Base-by-base conservation (phyloP, 2,113 vertebrate genomes). In the Oncorhynchus kisutch region DNA sequence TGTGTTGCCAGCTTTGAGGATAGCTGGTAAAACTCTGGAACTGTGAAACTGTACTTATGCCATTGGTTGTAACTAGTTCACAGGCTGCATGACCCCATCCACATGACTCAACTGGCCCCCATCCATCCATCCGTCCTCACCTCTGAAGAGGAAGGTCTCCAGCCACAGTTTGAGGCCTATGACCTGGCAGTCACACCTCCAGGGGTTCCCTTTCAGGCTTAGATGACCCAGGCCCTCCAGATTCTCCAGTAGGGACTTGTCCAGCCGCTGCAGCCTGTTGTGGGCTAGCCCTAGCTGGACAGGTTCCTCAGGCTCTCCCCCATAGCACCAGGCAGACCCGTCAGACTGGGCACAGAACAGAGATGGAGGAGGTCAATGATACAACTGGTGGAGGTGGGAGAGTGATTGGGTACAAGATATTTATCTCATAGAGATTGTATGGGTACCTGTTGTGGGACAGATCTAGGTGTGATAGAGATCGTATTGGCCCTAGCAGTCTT, bases 151-250 rank as follows among this genome's bases (percentile, higher is more conserved):
- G 91, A 97, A 99, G 60, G 90, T 96, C 88, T 99, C 98, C 91
- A 99, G 87, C 98, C 98, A 99, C 77, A 99, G 93, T 90, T 99
- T 99, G 80, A 99, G 91, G 74, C 94, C 93, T 76, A 97, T 94
- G 76, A 97, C 84, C 60, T 96, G 95, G 80, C 98, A 99, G 73
- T 95, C 96, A 79, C 98, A 99, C 86, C 93, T 95, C 98, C 97
- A 99, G 71, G 94, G 95, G 89, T 99, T 99, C 75, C 92, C 92
- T 86, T 91, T 92, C 81, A 98, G 93, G 72, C 94, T 90, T 74
- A 99, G 82, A 71, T 92, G 90, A 89, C 94, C 95, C 83, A 99
- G 83, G 5, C 85, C 94, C 74, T 91, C 92, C 83, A 99, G 93
- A 22, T 93, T 93, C 78, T 99, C 97, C 79, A 99, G 81, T 27